Base-by-base conservation (phyloP, 2,113 vertebrate species). In the Polypterus senegalus region DNA sequence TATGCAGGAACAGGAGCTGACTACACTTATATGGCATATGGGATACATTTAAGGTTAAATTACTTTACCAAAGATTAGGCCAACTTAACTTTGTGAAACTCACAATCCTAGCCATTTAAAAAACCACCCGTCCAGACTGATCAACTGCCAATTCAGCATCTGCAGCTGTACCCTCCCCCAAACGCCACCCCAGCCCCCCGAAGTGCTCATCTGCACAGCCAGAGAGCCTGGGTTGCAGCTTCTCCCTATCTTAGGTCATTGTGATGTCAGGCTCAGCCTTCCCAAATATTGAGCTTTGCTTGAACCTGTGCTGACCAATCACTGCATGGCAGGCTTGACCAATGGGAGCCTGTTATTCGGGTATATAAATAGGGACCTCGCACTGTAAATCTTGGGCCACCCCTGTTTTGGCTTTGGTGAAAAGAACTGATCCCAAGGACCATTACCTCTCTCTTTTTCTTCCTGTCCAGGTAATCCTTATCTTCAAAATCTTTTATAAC, bases 401-500 rank as follows among this genome's bases (percentile, higher is more conserved):
- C 73, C 86, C 67, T 83, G 79, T 74, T 83, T 77, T 79, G 79
- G 73, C 79, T 77, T 82, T 73, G 83, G 81, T 82, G 77, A 67
- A 83, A 86, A 81, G 82, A 84, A 76, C 79, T 85, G 85, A 88
- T 86, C 84, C 84, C 84, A 62, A 83, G 83, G 85, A 80, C 74
- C 83, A 77, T 85, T 85, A 80, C 81, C 60, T 71, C 74, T 77
- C 81, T 82, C 74, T 76, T 82, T 78, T 80, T 83, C 56, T 7
- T 57, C 76, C 74, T 69, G 59, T 79, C 62, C 82, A 88, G 86
- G 86, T 88, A 88, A 76, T 70, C 53, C 49, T 7, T 9, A 46
- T 62, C 11, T 49, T 45, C 49, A 7, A 51, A 7, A 6, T 51
- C 49, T 51, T 27, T 27, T 27, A 27, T 27, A 27, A 27, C 27